Base-by-base conservation (phyloP, 2,888 invertebrate species). In the Zaprionus lineosus region DNA sequence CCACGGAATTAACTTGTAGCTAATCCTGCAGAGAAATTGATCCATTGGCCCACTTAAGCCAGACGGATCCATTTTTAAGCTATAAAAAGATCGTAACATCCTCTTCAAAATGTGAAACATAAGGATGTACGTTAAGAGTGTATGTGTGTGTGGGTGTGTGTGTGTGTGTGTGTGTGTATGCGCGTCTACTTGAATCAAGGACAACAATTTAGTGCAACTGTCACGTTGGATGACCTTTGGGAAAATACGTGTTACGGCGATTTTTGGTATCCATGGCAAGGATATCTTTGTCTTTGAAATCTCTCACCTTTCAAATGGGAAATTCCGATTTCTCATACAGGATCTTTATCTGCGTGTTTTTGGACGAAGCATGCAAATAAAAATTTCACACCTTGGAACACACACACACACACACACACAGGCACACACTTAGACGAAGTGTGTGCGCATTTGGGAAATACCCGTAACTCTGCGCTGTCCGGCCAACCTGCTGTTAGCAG, bases 291-390 rank as follows among this genome's bases (percentile, higher is more conserved):
- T 50, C 48, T 48, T 39, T 19, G 19, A 61, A 61, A 74, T 71
- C 62, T 84, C 71, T 84, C 81, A 81, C 84, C 83, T 82, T 76
- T 78, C 62, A 59, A 74, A 78, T 79, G 83, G 81, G 81, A 82
- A 82, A 62, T 84, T 74, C 81, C 81, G 58, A 15, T 55, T 51
- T 55, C 50, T 44, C 44, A 28, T 29, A 24, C n/a, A n/a, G n/a
- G n/a, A 21, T 21, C 3, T 21, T 5, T 21, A 21, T 21, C 3
- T 21, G 7, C 7, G 7, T 21, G 7, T 12, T 28, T 33, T 28
- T 50, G 68, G 62, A 37, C 31, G 19, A 58, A 72, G 79, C 83
- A 84, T 81, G 81, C 79, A 84, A 83, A 81, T 84, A 84, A 79
- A 82, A 76, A 82, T 83, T 84, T 82, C 81, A 82, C 81, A 82